Conservation (phyloP, 1,140 invertebrate species). For the Elymnias hypermnestra region DNA sequence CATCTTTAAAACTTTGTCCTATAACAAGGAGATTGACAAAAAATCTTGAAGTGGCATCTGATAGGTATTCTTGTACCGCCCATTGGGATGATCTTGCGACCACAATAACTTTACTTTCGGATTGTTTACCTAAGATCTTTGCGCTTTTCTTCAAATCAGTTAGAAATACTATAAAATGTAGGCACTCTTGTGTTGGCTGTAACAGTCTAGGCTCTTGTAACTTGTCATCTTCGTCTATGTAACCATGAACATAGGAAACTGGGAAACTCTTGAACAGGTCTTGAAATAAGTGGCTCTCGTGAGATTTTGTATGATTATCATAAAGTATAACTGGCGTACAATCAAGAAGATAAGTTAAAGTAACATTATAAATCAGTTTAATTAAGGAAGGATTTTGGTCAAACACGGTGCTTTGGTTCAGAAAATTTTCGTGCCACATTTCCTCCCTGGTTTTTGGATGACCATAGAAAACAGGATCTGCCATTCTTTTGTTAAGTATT, state of each 20-base stretch:
- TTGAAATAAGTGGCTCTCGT: conserved; percentile 75
- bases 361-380: conserved; percentile 76
- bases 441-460: conserved; percentile 77
- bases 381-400: conserved; percentile 76
- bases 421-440: conserved; percentile 69
- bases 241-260: conserved; percentile 77
- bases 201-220: conserved; percentile 53
- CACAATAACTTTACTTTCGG: conserved; percentile 77
- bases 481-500: conserved; percentile 39
- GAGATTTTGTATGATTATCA: conserved; percentile 74
- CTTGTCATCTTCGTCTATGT: conserved; percentile 65
- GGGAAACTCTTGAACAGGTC: conserved; percentile 78
- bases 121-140: conserved; percentile 77
- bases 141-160: conserved; percentile 77
- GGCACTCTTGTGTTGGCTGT: conserved; percentile 66
- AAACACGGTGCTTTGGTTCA: conserved; percentile 48
- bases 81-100: conserved; percentile 81
- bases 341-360: conserved; percentile 75
- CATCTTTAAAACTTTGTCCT: conserved; percentile 75
- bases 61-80: conserved; percentile 82
- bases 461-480: conserved; percentile 71
- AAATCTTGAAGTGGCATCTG: conserved; percentile 76
- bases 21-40: conserved; percentile 83
- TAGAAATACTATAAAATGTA: conserved; percentile 80
- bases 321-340: conserved; percentile 80